These are phyloP conservation scores for Grapholita molesta DNA, from an alignment of 1,140 invertebrate species.

Conservation along the genomic window DNA sequence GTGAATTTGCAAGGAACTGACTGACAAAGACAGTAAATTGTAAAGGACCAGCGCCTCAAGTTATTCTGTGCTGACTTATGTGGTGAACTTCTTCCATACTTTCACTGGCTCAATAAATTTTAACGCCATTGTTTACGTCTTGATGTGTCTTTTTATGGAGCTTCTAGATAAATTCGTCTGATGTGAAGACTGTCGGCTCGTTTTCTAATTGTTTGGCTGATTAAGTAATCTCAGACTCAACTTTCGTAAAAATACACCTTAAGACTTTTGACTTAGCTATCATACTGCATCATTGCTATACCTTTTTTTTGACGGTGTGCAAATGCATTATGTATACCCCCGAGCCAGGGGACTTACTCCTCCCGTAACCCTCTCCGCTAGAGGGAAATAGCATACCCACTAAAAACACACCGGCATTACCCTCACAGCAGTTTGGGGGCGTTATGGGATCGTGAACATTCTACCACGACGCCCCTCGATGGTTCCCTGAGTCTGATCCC, in stretches of 20 bases:
- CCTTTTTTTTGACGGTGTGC: too few relatives aligned
- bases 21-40: neutral
- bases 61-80: slow-evolving; percentile 17
- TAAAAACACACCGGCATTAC: too few relatives aligned
- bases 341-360: too few relatives aligned
- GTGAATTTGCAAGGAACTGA: neutral
- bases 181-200: slow-evolving; percentile 41
- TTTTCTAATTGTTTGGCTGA: slow-evolving; percentile 34
- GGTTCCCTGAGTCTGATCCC: too few relatives aligned
- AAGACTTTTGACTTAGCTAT: slow-evolving; percentile 15
- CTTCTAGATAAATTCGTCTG: slow-evolving; percentile 45
- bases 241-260: neutral
- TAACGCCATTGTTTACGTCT: slow-evolving; percentile 46
- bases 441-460: too few relatives aligned
- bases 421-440: too few relatives aligned
- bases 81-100: slow-evolving; percentile 28
- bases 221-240: neutral
- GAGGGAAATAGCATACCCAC: too few relatives aligned
- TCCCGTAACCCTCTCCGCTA: too few relatives aligned
- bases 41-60: neutral
- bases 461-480: too few relatives aligned
- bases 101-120: slow-evolving; percentile 49
- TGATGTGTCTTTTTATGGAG: slow-evolving; percentile 45
- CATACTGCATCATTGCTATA: too few relatives aligned
- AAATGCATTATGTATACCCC: too few relatives aligned